A percentile compares a stretch with the other conserved stretches of the same genome.
Evolutionary conservation across 2,797 vertebrate species (phyloP).

Genomic region (Mus minutoides): DNA sequence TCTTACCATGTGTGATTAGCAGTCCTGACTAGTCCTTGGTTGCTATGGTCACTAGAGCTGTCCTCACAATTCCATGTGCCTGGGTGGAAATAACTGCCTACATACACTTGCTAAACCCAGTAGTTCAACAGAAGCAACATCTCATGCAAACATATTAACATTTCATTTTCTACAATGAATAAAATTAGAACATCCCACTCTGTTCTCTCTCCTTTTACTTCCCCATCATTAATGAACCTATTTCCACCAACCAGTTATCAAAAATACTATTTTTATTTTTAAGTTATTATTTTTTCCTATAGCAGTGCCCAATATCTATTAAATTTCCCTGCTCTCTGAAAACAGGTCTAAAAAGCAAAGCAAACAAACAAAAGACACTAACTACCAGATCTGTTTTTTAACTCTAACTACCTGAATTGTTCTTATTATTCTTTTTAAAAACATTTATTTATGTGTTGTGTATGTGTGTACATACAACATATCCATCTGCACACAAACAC

Average conservation of each 20-base stretch:
- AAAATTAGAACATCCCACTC: neutral
- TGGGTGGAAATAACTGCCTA: neutral
- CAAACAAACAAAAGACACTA: neutral
- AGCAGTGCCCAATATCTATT: constrained; percentile 19
- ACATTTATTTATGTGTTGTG: neutral
- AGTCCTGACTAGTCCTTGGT: neutral
- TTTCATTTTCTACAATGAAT: neutral
- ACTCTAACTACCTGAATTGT: neutral
- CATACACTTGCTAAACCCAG: neutral
- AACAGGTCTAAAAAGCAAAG: neutral
- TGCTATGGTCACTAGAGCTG: neutral
- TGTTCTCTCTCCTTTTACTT: neutral
- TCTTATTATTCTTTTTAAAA: neutral
- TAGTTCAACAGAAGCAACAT: neutral
- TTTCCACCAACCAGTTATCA: constrained; percentile 21
- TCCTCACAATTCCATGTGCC: neutral
- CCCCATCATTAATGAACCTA: neutral
- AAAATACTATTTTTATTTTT: constrained; percentile 22
- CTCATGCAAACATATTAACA: neutral
- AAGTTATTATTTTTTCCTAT: constrained; percentile 16
- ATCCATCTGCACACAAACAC: neutral
- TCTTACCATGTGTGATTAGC: neutral
- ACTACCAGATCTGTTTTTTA: neutral
- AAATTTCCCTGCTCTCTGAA: constrained; percentile 16
- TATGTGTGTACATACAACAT: too few species aligned